A percentile compares a stretch with the other conserved stretches of the same genome.
phyloP scores from a whole-genome alignment of 2,797 vertebrate species.

The Rhynchotus rufescens region DNA sequence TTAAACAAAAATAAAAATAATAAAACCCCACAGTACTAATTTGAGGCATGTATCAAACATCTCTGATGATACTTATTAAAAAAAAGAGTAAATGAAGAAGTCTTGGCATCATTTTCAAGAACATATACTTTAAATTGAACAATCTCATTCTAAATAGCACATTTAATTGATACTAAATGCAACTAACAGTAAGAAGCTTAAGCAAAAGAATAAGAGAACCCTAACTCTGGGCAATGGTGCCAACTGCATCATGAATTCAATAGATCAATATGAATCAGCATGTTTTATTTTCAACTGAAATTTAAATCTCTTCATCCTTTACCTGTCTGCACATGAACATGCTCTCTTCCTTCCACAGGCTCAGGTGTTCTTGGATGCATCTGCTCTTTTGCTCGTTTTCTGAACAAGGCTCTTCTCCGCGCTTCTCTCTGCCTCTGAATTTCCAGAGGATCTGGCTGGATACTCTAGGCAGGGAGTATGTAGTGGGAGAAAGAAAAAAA shows the following conservation, averaged over 20 bases:
- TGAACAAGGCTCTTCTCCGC: constrained; percentile 76
- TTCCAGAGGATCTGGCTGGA: constrained; percentile 75
- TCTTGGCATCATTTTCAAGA: not conserved
- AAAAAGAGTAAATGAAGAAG: not conserved
- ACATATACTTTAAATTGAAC: not conserved
- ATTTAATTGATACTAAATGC: not conserved
- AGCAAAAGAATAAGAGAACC: not conserved
- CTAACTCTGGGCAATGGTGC: not conserved
- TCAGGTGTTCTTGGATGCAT: constrained; percentile 79
- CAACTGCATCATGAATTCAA: not conserved
- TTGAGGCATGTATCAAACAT: not conserved
- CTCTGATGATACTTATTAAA: not conserved
- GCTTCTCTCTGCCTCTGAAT: constrained; percentile 79
- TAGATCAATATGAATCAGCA: not conserved
- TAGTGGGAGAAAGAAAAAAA: not conserved
- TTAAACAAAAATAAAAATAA: not conserved
- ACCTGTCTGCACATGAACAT: constrained; percentile 93
- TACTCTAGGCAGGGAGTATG: constrained; percentile 41
- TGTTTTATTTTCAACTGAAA: not conserved
- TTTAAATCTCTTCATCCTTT: not conserved
- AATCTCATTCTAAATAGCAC: not conserved
- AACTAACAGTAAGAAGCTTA: not conserved
- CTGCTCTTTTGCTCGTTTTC: constrained; percentile 76
- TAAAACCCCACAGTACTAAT: not conserved
- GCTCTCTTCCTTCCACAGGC: constrained; percentile 84